phyloP scores from a whole-genome alignment of 2,888 invertebrate species.

The Stenotaenia linearis region DNA sequence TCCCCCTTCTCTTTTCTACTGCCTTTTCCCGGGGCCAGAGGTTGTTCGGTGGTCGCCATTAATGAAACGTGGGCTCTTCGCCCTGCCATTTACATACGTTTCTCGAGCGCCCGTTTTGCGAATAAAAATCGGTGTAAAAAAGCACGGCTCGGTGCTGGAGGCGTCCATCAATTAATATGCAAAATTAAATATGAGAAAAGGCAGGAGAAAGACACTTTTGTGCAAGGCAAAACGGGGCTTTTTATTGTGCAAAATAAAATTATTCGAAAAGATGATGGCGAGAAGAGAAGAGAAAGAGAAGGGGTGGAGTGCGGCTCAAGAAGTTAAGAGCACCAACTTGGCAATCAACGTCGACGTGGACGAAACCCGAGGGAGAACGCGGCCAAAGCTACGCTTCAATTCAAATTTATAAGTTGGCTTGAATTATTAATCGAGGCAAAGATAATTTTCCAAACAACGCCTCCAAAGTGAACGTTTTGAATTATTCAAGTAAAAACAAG shows the following conservation, averaged over 20 bases:
- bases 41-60: slow-evolving; percentile 26
- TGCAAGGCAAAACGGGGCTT: not conserved
- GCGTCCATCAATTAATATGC: slow-evolving; percentile 26
- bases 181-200: slow-evolving; percentile 21
- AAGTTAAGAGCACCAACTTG: slow-evolving; percentile 19
- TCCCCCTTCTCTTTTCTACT: not conserved
- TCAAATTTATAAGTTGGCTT: slow-evolving; percentile 32
- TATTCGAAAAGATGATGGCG: slow-evolving; percentile 21
- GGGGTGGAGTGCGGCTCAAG: not conserved
- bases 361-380: slow-evolving; percentile 18
- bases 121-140: slow-evolving; percentile 26
- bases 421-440: slow-evolving; percentile 32
- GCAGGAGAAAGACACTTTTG: slow-evolving; percentile 26
- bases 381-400: slow-evolving; percentile 30
- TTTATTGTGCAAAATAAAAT: slow-evolving; percentile 24
- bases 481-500: slow-evolving; percentile 21
- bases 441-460: slow-evolving; percentile 22
- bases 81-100: slow-evolving; percentile 26
- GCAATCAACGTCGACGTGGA: slow-evolving; percentile 26
- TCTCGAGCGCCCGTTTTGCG: not conserved
- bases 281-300: not conserved
- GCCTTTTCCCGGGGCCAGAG: slow-evolving; percentile 21
- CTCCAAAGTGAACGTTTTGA: slow-evolving; percentile 14
- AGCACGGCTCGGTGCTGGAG: slow-evolving; percentile 23
- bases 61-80: slow-evolving; percentile 26